Percentiles rank a stretch among this genome's conserved stretches.
These are phyloP conservation scores for Geotrupes spiniger DNA, from an alignment of 2,888 invertebrate genomes.

Conservation along the genomic window DNA sequence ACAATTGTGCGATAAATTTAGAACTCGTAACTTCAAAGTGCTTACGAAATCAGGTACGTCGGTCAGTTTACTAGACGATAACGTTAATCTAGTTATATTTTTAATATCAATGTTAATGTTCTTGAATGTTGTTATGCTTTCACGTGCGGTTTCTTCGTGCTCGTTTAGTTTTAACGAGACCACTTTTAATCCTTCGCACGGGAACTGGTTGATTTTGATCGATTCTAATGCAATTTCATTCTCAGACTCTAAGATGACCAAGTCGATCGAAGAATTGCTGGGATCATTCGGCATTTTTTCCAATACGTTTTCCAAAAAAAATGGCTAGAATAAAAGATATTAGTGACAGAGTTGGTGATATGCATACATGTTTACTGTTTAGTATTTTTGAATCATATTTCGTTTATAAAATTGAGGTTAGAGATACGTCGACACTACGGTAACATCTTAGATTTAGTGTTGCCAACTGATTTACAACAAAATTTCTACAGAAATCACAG, in stretches of 20 bases:
- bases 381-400: too few species aligned
- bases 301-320: too few species aligned
- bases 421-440: too few species aligned
- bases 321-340: too few species aligned
- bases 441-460: too few species aligned
- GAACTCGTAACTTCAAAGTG: conserved; percentile 3
- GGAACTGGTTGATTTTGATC: background rate
- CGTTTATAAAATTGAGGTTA: too few species aligned
- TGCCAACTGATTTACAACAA: too few species aligned
- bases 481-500: too few species aligned
- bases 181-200: background rate
- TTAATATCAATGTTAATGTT: background rate
- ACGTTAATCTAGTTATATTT: background rate
- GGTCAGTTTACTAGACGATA: background rate
- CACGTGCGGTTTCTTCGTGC: background rate
- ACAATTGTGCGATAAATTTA: conserved; percentile 11
- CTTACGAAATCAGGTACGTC: conserved; percentile 9
- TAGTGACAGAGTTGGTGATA: too few species aligned
- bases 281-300: too few species aligned
- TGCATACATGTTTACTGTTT: too few species aligned
- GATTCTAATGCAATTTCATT: conserved; percentile 3
- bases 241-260: background rate
- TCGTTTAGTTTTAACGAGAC: background rate
- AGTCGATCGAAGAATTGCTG: background rate
- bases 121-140: background rate